These are phyloP conservation scores for Tetropium fuscum DNA, from an alignment of 2,888 invertebrate species.

Conservation along the genomic window DNA sequence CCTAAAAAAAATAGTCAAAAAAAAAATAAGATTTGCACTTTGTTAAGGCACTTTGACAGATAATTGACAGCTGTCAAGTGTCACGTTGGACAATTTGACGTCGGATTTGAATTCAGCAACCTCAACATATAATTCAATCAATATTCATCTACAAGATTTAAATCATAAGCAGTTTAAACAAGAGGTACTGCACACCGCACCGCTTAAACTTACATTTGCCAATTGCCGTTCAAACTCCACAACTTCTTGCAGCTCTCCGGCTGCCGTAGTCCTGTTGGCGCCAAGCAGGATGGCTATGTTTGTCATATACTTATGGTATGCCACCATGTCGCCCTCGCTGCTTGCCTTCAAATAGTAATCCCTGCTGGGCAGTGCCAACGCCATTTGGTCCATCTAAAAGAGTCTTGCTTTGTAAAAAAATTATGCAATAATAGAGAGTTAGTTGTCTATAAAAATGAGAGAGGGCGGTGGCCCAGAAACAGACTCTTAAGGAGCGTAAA, in stretches of 20 bases:
- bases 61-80: too few relatives aligned
- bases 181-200: too few relatives aligned
- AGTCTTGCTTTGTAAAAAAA: conserved; percentile 22
- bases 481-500: too few relatives aligned
- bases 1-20: too few relatives aligned
- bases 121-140: too few relatives aligned
- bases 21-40: too few relatives aligned
- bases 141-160: too few relatives aligned
- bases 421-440: too few relatives aligned
- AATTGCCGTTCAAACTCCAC: conserved; percentile 82
- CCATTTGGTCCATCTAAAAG: conserved; percentile 79
- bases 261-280: conserved; percentile 75
- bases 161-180: conserved; percentile 1
- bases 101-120: too few relatives aligned
- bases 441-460: background rate
- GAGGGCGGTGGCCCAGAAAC: too few relatives aligned
- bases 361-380: conserved; percentile 82
- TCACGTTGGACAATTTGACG: too few relatives aligned
- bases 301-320: conserved; percentile 87
- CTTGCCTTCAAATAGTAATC: conserved; percentile 86
- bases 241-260: conserved; percentile 77
- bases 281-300: conserved; percentile 82
- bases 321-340: conserved; percentile 79
- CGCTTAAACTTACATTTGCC: conserved; percentile 80
- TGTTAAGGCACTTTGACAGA: too few relatives aligned